phyloP scores from a whole-genome alignment of 2,797 vertebrate genomes.

The Stomatorhinus walkeri region DNA sequence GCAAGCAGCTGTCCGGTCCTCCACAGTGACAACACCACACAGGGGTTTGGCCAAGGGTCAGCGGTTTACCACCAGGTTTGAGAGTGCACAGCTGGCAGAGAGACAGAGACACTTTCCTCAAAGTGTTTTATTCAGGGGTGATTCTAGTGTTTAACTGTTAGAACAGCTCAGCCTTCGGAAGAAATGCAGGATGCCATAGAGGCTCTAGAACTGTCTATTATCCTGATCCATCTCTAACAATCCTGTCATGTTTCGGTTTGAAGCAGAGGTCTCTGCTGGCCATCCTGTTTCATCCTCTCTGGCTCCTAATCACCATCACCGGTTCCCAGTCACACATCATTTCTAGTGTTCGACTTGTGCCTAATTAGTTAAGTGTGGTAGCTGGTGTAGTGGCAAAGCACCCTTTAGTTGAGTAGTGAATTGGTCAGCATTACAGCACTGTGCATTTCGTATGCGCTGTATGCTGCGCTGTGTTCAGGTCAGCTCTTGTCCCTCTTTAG shows the following conservation, averaged over 20 bases:
- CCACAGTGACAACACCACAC: background rate
- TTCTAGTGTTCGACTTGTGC: background rate
- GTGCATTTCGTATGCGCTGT: background rate
- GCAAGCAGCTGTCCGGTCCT: background rate
- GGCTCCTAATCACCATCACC: background rate
- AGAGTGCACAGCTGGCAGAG: background rate
- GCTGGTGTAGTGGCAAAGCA: background rate
- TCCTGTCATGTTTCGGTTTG: background rate
- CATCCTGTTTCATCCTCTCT: background rate
- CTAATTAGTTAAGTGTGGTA: background rate
- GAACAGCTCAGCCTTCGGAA: background rate
- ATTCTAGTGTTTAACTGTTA: background rate
- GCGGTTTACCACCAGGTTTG: constrained; percentile 1
- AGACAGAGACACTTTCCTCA: background rate
- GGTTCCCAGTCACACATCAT: background rate
- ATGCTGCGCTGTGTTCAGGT: background rate
- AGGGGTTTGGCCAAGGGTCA: background rate
- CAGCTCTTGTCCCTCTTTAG: background rate
- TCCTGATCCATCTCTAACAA: background rate
- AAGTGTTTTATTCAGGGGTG: background rate
- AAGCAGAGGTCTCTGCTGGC: background rate
- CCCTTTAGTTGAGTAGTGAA: background rate
- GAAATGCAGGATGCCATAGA: background rate
- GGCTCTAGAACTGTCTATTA: background rate
- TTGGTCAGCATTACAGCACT: background rate